phyloP scores from a whole-genome alignment of 2,797 vertebrate species.

The Lindbergichthys nudifrons region DNA sequence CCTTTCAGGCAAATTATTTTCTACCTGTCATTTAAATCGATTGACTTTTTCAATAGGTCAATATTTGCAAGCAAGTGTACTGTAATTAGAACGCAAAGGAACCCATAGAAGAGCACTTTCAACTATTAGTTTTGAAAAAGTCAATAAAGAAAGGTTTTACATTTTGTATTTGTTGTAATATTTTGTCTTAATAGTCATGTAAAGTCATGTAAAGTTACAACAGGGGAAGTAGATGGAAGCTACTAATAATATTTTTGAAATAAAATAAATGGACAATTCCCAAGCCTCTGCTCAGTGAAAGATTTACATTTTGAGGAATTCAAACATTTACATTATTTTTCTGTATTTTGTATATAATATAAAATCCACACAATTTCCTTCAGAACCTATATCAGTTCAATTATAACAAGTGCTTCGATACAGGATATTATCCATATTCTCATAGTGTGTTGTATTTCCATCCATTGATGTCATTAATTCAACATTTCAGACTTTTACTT shows the following conservation, averaged over 20 bases:
- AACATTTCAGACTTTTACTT: background rate
- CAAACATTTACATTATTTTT: background rate
- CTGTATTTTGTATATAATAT: background rate
- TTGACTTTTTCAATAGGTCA: constrained; percentile 53
- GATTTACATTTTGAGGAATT: background rate
- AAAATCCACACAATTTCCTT: background rate
- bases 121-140: constrained; percentile 6
- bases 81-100: constrained; percentile 40
- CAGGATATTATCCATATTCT: background rate
- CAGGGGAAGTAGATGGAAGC: background rate
- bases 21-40: constrained; percentile 38
- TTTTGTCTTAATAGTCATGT: background rate
- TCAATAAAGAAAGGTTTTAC: constrained; percentile 14
- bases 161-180: constrained; percentile 10
- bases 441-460: background rate
- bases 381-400: background rate
- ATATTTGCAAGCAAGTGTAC: constrained; percentile 22
- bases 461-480: constrained; percentile 1
- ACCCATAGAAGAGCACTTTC: background rate
- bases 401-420: background rate
- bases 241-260: background rate
- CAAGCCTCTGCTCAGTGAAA: background rate
- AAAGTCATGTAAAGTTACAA: background rate
- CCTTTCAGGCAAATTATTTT: constrained; percentile 16
- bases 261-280: background rate